Conservation (phyloP, 2,113 vertebrate species). For the Planiliza haematocheilus region DNA sequence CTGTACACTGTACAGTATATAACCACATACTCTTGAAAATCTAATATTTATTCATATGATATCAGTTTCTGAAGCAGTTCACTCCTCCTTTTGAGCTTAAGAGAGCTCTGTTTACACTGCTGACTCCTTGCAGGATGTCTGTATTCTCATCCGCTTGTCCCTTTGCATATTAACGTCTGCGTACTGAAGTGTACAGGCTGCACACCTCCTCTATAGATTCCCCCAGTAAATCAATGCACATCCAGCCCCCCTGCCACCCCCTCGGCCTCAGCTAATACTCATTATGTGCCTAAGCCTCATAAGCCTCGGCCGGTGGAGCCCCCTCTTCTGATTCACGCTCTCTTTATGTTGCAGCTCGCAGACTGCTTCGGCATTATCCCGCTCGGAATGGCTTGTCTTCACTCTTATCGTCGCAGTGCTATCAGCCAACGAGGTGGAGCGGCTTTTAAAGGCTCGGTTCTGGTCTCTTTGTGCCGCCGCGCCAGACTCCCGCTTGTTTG, state of each 20-base stretch:
- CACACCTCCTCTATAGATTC: conserved; percentile 32
- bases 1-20: too few species aligned
- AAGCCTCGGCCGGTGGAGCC: conserved; percentile 34
- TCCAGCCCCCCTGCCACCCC: conserved; percentile 1
- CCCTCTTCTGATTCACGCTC: conserved; percentile 45
- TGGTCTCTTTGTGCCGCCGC: conserved; percentile 49
- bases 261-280: conserved; percentile 35
- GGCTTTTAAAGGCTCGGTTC: conserved; percentile 37
- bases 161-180: conserved; percentile 30
- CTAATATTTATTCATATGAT: not conserved
- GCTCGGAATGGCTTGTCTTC: conserved; percentile 60
- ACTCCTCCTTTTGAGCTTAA: not conserved
- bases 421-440: conserved; percentile 61
- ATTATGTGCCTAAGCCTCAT: conserved; percentile 58
- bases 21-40: too few species aligned
- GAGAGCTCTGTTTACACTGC: not conserved
- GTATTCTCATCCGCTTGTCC: not conserved
- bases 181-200: conserved; percentile 15
- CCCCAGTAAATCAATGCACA: conserved; percentile 48
- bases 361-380: conserved; percentile 32
- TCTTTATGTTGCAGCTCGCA: conserved; percentile 39
- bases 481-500: conserved; percentile 58
- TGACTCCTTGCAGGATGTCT: not conserved
- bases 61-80: not conserved
- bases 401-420: conserved; percentile 44